A percentile compares a stretch with the other conserved stretches of the same genome.
Conservation (phyloP, 2,888 invertebrate genomes). For the Odontothrips loti region DNA sequence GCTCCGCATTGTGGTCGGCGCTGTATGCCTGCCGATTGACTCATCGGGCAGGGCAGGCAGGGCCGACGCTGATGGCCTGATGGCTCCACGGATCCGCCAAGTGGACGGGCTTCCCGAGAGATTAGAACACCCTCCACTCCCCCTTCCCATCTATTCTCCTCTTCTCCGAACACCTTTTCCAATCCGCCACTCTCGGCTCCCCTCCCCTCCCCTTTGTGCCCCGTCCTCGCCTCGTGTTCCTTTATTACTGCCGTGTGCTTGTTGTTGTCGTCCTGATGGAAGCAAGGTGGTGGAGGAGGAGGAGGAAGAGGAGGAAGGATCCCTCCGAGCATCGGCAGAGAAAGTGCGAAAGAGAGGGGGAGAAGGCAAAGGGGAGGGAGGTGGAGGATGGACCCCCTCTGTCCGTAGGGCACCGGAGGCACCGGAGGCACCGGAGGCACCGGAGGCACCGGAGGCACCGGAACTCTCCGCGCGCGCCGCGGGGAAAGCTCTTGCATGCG, state of each 20-base stretch:
- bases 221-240: background rate
- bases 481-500: constrained; percentile 9
- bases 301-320: background rate
- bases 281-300: background rate
- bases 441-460: background rate
- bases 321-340: background rate
- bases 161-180: no score
- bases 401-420: background rate
- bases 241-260: background rate
- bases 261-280: background rate
- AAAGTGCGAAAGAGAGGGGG: background rate
- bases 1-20: background rate
- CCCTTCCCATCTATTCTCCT: no score
- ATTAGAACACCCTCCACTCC: no score
- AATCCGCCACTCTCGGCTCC: no score
- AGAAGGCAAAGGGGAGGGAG: background rate
- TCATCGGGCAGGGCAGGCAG: background rate
- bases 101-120: background rate
- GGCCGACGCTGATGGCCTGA: no score
- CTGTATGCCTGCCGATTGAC: background rate
- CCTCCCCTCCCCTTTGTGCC: no score
- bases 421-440: background rate
- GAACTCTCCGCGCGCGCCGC: background rate
- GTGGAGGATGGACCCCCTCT: background rate
- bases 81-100: background rate